Conservation (phyloP, 2,888 invertebrate species). For the Napeogenes sylphis region DNA sequence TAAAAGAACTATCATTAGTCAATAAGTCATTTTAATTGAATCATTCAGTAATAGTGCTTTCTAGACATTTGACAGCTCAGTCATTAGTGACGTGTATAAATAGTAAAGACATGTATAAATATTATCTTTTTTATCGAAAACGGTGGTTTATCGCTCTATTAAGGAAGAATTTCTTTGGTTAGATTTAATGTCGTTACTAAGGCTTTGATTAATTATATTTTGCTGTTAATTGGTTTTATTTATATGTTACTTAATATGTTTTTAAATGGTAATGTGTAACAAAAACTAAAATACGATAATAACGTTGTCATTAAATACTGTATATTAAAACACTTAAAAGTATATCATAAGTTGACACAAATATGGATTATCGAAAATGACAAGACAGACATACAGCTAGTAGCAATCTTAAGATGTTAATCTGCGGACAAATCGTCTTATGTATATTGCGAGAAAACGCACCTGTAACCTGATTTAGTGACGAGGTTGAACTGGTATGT, state of each 20-base stretch:
- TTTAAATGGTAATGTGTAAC: too few species aligned
- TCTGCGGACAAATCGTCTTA: slow-evolving; percentile 58
- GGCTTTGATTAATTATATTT: too few species aligned
- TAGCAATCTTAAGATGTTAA: slow-evolving; percentile 39
- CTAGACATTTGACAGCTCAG: slow-evolving; percentile 63
- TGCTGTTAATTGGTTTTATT: too few species aligned
- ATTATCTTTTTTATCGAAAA: slow-evolving; percentile 38
- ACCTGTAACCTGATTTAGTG: slow-evolving; percentile 66
- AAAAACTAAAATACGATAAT: neutral
- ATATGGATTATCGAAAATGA: slow-evolving; percentile 33
- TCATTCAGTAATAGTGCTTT: slow-evolving; percentile 66
- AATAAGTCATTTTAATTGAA: slow-evolving; percentile 72
- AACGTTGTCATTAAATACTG: neutral
- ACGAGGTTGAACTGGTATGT: slow-evolving; percentile 25
- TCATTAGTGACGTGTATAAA: slow-evolving; percentile 58
- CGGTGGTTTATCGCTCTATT: slow-evolving; percentile 24
- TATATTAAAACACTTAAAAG: slow-evolving; percentile 7
- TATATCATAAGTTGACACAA: slow-evolving; percentile 21
- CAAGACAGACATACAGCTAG: slow-evolving; percentile 30
- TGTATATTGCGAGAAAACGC: slow-evolving; percentile 57
- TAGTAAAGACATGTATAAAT: slow-evolving; percentile 36
- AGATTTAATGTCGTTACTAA: neutral
- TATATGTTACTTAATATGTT: too few species aligned
- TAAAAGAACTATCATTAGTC: slow-evolving; percentile 49
- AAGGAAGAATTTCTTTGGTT: slow-evolving; percentile 6